Base-by-base conservation (phyloP, 2,888 invertebrate genomes). In the Fabriciana adippe region DNA sequence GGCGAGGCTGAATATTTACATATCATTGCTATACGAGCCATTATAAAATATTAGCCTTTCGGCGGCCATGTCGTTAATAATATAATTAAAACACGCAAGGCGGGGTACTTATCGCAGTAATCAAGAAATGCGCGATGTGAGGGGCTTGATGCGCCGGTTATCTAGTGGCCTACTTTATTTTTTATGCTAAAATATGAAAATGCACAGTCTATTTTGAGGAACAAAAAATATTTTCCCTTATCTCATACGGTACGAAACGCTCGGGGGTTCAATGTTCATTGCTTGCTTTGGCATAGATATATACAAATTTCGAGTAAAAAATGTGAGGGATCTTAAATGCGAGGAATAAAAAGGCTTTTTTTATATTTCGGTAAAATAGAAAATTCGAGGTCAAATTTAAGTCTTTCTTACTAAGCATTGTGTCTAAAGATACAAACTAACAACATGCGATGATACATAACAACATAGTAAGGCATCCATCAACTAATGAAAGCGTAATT, bases 11-110 rank as follows among this genome's bases (percentile, higher is more conserved):
- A 82, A 88, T 92, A 92, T 92, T 92, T 92, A 92, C 92, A 92
- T 92, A 92, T 92, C 92, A 91, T 92, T 90, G 92, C 89, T 91
- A 89, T 87, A 83, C 83, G 76, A 76, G 80, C 89, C 87, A 90
- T 92, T 89, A 89, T 85, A 89, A 92, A 92, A 90, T 90, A 91
- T 91, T 89, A 91, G 85, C 88, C 89, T 89, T 90, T 88, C 83
- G 86, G 82, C 85, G 83, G 80, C 81, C 88, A 84, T 84, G 85
- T 85, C 88, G 88, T 92, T 92, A 91, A 90, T 92, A 90, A 91
- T 90, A 90, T 92, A 92, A 92, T 92, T 92, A 92, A 91, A 92
- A 89, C 90, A 90, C 89, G 91, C 88, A 87, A 90, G 90, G 90
- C 84, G 89, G 85, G 90, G 89, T 83, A 86, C 86, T 89, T 90